Evolutionary conservation across 2,888 invertebrate genomes (phyloP).

Genomic region (Pristionchus maxplancki): DNA sequence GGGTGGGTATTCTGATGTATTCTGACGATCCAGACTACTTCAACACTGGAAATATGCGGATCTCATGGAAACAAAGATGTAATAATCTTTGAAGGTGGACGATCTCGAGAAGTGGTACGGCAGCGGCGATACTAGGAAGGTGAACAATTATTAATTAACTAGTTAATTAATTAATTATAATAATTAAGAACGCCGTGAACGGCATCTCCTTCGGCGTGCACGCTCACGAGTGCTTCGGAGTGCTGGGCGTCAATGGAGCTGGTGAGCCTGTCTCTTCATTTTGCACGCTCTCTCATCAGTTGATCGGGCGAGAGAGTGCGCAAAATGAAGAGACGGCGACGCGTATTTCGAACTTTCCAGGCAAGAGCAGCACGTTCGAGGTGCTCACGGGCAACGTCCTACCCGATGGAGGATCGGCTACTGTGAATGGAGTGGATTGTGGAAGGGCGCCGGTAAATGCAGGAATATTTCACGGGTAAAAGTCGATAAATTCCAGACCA

Average conservation of each 20-base stretch:
- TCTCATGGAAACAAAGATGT: too few species aligned
- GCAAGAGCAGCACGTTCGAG: constrained; percentile 68
- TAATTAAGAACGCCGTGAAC: neutral
- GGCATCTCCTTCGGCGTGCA: constrained; percentile 69
- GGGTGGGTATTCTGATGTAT: neutral
- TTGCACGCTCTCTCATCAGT: too few species aligned
- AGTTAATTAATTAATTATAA: neutral
- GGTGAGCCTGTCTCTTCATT: too few species aligned
- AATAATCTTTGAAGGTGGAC: neutral
- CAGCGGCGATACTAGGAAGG: neutral
- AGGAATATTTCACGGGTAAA: too few species aligned
- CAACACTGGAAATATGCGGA: too few species aligned
- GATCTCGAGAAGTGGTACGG: neutral
- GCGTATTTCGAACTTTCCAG: neutral
- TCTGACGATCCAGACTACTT: neutral
- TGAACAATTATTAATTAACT: neutral
- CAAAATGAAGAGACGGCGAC: neutral
- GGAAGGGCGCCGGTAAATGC: neutral
- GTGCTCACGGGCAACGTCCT: constrained; percentile 70
- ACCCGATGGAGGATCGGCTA: constrained; percentile 61
- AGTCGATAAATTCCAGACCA: constrained; percentile 51
- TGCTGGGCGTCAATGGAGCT: constrained; percentile 73
- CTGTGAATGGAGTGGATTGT: constrained; percentile 58
- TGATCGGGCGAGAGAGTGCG: too few species aligned
- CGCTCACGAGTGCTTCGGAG: constrained; percentile 69